Evolutionary conservation across 2,113 vertebrate genomes (phyloP).

Genomic region (Phalacrocorax pelagicus): DNA sequence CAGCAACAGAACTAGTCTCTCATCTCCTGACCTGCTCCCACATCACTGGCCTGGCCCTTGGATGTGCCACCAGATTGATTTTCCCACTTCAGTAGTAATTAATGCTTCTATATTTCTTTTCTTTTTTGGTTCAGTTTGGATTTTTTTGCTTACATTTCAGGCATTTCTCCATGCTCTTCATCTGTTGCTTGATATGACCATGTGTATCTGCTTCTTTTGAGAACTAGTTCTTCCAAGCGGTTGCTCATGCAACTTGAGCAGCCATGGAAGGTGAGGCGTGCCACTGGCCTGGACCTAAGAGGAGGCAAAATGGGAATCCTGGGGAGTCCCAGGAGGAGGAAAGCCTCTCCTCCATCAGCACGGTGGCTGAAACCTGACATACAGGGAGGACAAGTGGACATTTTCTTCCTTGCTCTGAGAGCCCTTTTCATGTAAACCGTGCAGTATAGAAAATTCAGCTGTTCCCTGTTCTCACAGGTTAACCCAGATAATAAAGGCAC

Average conservation of each 20-base stretch:
- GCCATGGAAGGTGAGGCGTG: background rate
- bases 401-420: background rate
- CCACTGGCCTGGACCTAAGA: background rate
- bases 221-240: background rate
- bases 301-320: background rate
- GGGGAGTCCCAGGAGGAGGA: background rate
- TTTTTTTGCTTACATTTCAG: background rate
- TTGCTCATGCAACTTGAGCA: background rate
- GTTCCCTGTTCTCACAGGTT: background rate
- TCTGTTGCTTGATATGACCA: background rate
- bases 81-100: background rate
- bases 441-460: background rate
- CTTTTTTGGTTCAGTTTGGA: background rate
- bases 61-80: background rate
- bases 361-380: background rate
- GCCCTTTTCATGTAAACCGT: background rate
- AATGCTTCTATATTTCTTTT: background rate
- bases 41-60: background rate
- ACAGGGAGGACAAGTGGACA: background rate
- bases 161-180: background rate
- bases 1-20: background rate
- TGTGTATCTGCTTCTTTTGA: background rate
- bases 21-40: background rate
- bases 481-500: background rate
- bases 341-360: background rate